Evolutionary conservation across 37 sponge, comb jelly and placozoan species (phyloP).

Genomic region (Geodia barretti): DNA sequence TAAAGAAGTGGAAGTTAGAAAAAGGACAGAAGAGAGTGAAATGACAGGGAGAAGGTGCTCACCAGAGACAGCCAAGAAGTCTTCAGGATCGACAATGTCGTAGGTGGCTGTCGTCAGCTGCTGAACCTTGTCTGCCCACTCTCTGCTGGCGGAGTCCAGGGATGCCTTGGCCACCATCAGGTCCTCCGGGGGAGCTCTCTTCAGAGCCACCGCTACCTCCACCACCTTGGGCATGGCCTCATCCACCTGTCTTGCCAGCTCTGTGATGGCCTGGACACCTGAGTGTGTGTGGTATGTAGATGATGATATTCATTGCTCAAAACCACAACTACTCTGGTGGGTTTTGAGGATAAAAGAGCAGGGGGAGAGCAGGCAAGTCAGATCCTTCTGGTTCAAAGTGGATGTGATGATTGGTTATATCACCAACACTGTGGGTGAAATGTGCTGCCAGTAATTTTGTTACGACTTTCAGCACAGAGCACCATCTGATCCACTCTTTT

Average conservation of each 20-base stretch:
- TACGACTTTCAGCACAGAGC: slow-evolving; percentile 48
- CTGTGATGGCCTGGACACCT: slow-evolving; percentile 49
- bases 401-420: slow-evolving; percentile 78
- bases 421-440: slow-evolving; percentile 45
- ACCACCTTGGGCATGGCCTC: slow-evolving; percentile 64
- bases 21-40: too few relatives aligned
- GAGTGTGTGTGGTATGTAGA: neutral
- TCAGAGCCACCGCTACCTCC: slow-evolving; percentile 54
- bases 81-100: slow-evolving; percentile 74
- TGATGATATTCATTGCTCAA: slow-evolving; percentile 34
- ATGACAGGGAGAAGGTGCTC: too few relatives aligned
- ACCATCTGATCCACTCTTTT: slow-evolving; percentile 72
- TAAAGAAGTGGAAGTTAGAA: too few relatives aligned
- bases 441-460: slow-evolving; percentile 67
- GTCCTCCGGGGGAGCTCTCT: slow-evolving; percentile 47
- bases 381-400: slow-evolving; percentile 91
- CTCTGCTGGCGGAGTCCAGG: slow-evolving; percentile 51
- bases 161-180: slow-evolving; percentile 22
- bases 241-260: slow-evolving; percentile 58
- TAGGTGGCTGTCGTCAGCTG: slow-evolving; percentile 69
- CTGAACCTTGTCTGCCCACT: slow-evolving; percentile 77
- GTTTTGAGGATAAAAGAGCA: neutral
- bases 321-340: slow-evolving; percentile 41
- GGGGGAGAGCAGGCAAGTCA: neutral
- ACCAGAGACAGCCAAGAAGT: slow-evolving; percentile 77